Base-by-base conservation (phyloP, 2,113 vertebrate genomes). In the Tychaedon coryphoeus region DNA sequence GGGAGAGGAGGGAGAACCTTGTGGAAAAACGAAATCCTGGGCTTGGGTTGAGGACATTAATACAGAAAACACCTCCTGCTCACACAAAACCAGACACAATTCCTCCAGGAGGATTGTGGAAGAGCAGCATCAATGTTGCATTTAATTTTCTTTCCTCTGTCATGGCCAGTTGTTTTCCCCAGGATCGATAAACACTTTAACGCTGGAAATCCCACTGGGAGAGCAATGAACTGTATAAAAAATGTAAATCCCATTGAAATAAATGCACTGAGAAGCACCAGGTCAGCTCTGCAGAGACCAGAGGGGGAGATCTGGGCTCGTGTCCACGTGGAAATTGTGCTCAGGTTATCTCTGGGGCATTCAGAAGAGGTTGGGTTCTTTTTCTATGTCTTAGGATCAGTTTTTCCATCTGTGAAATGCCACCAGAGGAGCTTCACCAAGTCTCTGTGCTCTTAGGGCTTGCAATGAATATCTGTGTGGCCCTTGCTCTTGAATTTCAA, bases 291-390 rank as follows among this genome's bases (percentile, higher is more conserved):
- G 0, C 5, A 64, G 69, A 50, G 34, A 43, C 38, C 60, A 38
- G 22, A 48, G 36, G 4, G 23, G 40, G 53, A 67, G 48, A 25
- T 12, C 0, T 34, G 66, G 38, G 16, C 28, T 62, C 0, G 0
- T 40, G 24, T 33, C 47, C 14, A 0, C 18, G 19, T 65, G 71
- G 57, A 62, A 58, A 26, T 42, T 42, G 43, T 79, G 48, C 53
- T 76, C 34, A 69, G 71, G 29, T 71, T 54, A 1, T 54, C 33
- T 58, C 48, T 71, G 75, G 72, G 61, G 18, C 38, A 34, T 42
- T 53, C 29, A 67, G 57, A 57, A 24, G 43, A 72, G 8, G 6
- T 14, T 38, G 45, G 33, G 23, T 15, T 72, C 29, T 31, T 66
- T 42, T n/a, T 33, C 69, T 2, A 0, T 26, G 11, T 28, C 6